A percentile compares a stretch with the other conserved stretches of the same genome.
Conservation (phyloP, 2,797 vertebrate species). For the Tadarida brasiliensis region DNA sequence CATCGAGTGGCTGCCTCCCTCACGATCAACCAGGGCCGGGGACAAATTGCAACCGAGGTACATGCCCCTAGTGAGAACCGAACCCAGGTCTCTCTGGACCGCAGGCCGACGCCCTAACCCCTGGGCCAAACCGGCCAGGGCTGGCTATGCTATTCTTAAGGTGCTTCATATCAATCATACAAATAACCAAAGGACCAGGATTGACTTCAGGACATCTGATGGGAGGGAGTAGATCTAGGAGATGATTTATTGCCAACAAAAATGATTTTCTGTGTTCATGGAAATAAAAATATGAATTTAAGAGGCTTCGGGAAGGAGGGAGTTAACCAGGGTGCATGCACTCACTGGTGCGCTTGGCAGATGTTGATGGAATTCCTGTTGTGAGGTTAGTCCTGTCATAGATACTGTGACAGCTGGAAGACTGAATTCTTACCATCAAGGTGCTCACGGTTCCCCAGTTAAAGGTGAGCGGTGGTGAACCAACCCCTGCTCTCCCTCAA, state of each 20-base stretch:
- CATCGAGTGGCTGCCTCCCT: too few species aligned
- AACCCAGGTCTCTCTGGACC: too few species aligned
- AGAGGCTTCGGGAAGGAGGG: not conserved
- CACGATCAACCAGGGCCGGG: too few species aligned
- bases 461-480: not conserved
- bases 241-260: not conserved
- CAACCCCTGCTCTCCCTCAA: not conserved
- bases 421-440: not conserved
- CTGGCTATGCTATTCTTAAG: not conserved
- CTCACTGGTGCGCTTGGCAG: not conserved
- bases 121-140: too few species aligned
- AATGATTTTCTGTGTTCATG: not conserved
- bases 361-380: not conserved
- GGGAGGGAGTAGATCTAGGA: not conserved
- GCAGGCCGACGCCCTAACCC: too few species aligned
- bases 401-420: not conserved
- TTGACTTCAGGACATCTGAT: not conserved
- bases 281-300: not conserved
- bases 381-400: accelerated
- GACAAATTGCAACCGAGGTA: too few species aligned
- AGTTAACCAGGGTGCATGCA: accelerated
- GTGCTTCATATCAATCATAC: not conserved
- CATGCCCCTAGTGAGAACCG: too few species aligned
- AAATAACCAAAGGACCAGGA: not conserved
- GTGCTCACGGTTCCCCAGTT: not conserved